Evolutionary conservation across 2,888 invertebrate genomes (phyloP), one percentile per base, ranked within the genome.

Genomic region (Nymphalis c-album): DNA sequence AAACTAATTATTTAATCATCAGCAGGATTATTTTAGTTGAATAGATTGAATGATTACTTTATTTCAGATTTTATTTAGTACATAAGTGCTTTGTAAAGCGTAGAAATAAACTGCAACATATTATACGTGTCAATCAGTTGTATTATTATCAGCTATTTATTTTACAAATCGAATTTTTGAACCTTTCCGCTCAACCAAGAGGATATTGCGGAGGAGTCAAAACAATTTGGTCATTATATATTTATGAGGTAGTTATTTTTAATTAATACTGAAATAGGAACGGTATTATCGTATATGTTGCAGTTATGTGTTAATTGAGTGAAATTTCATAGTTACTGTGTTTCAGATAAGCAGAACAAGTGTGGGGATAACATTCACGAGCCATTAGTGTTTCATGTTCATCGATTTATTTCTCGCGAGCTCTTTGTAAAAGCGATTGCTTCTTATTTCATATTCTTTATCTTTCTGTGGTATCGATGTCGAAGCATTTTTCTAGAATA

Each of bases 261-360:
- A 48, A n/a, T 48, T 48, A n/a, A 47, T 5, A 17, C n/a, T 17
- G 1, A n/a, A n/a, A 48, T 48, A 48, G 7, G 48, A n/a, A 48
- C 7, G 2, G 31, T n/a, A 31, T 31, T 17, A 7, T 17, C 70
- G 63, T 69, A 65, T 67, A 67, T 68, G 63, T 63, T 63, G 70
- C 67, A 71, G 46, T 51, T 13, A 45, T 45, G 22, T 62, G 45
- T 50, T 63, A 61, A 47, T 57, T 45, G 63, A 63, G 60, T 48
- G 77, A 81, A 78, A 77, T 78, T 82, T 86, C 82, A 89, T 79
- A 76, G 81, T 75, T 78, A 86, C 78, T 91, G 82, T 91, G 91
- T 91, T 91, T 86, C 91, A 91, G 91, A 88, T 88, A 69, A 72
- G 75, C 82, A 80, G 77, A 80, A 64, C 46, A 48, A n/a, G 48